Evolutionary conservation across 1,140 invertebrate species (phyloP).

Genomic region (Scaptomyza graminum): DNA sequence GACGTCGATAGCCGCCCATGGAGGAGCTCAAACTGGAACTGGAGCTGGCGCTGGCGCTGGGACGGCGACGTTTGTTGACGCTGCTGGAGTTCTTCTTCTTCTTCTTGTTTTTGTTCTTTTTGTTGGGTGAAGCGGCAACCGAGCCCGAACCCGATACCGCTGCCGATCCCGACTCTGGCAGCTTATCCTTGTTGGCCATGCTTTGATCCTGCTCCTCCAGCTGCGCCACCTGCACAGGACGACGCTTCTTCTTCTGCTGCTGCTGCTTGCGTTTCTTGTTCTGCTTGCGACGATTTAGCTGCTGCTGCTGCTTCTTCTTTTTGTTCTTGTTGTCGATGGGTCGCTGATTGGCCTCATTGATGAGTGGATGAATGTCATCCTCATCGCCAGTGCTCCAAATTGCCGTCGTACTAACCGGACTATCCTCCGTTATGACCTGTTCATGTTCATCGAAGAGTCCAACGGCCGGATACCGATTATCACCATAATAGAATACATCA

Average conservation of each 20-base stretch:
- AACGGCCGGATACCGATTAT: slow-evolving; percentile 25
- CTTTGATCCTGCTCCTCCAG: slow-evolving; percentile 9
- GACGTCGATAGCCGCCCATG: slow-evolving; percentile 63
- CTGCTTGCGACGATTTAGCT: background rate
- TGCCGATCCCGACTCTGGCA: background rate
- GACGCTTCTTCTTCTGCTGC: slow-evolving; percentile 22
- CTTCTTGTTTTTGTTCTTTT: slow-evolving; percentile 42
- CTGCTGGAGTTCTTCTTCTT: slow-evolving; percentile 31
- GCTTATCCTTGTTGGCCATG: slow-evolving; percentile 12
- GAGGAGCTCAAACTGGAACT: slow-evolving; percentile 16
- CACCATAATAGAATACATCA: slow-evolving; percentile 44
- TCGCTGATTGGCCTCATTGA: slow-evolving; percentile 44
- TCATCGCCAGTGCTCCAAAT: slow-evolving; percentile 62
- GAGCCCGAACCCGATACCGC: background rate
- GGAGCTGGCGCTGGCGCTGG: slow-evolving; percentile 28
- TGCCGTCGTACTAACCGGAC: slow-evolving; percentile 47
- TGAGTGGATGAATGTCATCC: slow-evolving; percentile 45
- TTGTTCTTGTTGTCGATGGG: slow-evolving; percentile 29
- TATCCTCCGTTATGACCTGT: slow-evolving; percentile 40
- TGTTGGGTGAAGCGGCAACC: background rate
- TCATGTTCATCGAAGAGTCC: slow-evolving; percentile 54
- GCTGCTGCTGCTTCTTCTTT: slow-evolving; percentile 27
- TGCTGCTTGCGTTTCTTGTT: slow-evolving; percentile 26
- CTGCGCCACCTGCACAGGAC: slow-evolving; percentile 14
- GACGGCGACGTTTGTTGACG: slow-evolving; percentile 49